phyloP scores from a whole-genome alignment of 23 tunicate genomes.

The Ciona savignyi region DNA sequence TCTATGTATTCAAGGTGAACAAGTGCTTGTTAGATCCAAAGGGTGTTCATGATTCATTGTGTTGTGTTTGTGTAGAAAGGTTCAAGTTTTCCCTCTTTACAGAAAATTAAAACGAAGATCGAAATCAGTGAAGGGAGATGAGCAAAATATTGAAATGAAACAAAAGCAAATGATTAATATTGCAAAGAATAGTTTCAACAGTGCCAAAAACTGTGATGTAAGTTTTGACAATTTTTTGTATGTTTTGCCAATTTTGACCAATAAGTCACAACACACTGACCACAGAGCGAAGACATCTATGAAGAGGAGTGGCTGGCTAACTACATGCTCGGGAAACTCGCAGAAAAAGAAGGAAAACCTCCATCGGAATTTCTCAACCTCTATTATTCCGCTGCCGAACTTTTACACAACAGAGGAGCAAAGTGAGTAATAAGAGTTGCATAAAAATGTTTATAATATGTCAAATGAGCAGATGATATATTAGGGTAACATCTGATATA shows the following conservation, averaged over 20 bases:
- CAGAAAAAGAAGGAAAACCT: slow-evolving; percentile 57
- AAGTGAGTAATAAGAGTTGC: slow-evolving; percentile 20
- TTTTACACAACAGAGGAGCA: slow-evolving; percentile 63
- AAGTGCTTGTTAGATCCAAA: neutral
- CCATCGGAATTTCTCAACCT: slow-evolving; percentile 19
- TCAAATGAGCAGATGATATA: no score
- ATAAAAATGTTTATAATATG: neutral
- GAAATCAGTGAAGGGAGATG: slow-evolving; percentile 1
- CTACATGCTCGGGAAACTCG: slow-evolving; percentile 90
- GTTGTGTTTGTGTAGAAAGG: no score
- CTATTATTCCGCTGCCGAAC: slow-evolving; percentile 49
- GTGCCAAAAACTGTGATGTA: slow-evolving; percentile 53
- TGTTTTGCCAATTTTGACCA: neutral
- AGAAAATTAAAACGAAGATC: slow-evolving; percentile 24
- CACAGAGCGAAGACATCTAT: slow-evolving; percentile 53
- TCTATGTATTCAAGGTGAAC: slow-evolving; percentile 63
- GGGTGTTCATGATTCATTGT: neutral
- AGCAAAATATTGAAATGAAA: neutral
- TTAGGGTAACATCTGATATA: no score
- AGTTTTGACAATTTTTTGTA: neutral
- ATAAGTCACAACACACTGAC: neutral
- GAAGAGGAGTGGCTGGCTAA: slow-evolving; percentile 91
- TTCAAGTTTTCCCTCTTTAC: no score
- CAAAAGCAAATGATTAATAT: slow-evolving; percentile 35
- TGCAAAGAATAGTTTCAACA: slow-evolving; percentile 45